Base-by-base conservation (phyloP, 37 sponge, comb jelly and placozoan genomes). In the Ephydatia muelleri region DNA sequence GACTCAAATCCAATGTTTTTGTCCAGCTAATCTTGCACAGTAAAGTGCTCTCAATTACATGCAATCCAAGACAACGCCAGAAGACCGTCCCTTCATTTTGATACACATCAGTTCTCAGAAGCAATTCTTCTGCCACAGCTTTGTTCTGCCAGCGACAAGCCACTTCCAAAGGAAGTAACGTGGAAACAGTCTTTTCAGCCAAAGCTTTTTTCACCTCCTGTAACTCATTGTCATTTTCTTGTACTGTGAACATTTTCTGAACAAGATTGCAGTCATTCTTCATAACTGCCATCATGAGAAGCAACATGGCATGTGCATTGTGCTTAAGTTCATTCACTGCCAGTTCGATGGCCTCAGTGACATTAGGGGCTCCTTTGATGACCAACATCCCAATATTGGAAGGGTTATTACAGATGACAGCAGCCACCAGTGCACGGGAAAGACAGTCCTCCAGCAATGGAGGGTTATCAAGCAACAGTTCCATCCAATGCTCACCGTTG, bases 101-200 rank as follows among this genome's bases (percentile, higher is more conserved):
- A 68, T 89, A 84, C 1, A 88, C 89, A 76, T 95, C 92, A 19
- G 95, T 95, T 35, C 87, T 83, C 40, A 95, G 75, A 32, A 95
- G 85, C 21, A 95, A 83, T 75, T 95, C 92, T 38, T 91, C 86
- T 12, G 77, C 57, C n/a, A 89, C 92, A 25, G 9, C 36, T 5
- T 35, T 33, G 26, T 88, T 35, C 0, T 85, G 76, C n/a, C 72
- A 36, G 3, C 90, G 65, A 40, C 92, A 85, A 35, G 91, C 92
- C 38, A 95, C 80, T 34, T 95, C 92, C 25, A 95, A 89, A 11
- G 95, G 91, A 27, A 94, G 92, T 23, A 88, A 85, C 0, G 95
- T 90, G 25, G 82, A 83, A 29, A 94, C 84, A 69, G 31, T 83
- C 39, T 49, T n/a, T n/a, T n/a, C n/a, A n/a, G n/a, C 32, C 21